phyloP scores from a whole-genome alignment of 1,140 invertebrate genomes.

The Microplitis demolitor region DNA sequence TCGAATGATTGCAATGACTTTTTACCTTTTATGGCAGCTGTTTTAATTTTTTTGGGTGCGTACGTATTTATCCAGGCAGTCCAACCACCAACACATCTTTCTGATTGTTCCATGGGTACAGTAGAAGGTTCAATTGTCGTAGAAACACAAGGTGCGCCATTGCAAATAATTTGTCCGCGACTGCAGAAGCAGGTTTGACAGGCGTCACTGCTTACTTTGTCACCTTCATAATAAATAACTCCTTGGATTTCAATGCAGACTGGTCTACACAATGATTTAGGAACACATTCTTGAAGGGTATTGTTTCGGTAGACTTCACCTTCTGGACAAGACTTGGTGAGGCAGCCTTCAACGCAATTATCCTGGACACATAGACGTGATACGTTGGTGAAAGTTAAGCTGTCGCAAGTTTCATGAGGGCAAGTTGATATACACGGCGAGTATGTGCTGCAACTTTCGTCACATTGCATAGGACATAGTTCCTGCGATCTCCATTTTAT shows the following conservation, averaged over 20 bases:
- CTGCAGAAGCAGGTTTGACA: constrained; percentile 81
- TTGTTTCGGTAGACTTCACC: constrained; percentile 74
- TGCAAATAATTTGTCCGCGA: constrained; percentile 70
- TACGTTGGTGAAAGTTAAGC: constrained; percentile 66
- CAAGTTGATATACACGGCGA: constrained; percentile 82
- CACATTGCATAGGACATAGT: constrained; percentile 88
- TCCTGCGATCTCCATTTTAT: constrained; percentile 82
- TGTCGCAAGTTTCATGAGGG: constrained; percentile 82
- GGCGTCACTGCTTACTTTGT: constrained; percentile 72
- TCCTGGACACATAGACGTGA: constrained; percentile 72
- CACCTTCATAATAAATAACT: constrained; percentile 73
- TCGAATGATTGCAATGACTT: constrained; percentile 51
- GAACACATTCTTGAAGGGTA: constrained; percentile 73
- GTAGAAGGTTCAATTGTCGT: constrained; percentile 42
- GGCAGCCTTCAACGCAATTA: constrained; percentile 80
- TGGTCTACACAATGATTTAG: constrained; percentile 71
- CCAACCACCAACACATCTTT: constrained; percentile 72
- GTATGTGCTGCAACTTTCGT: constrained; percentile 77
- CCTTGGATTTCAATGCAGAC: constrained; percentile 73
- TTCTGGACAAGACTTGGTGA: constrained; percentile 72
- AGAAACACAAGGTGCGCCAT: constrained; percentile 70
- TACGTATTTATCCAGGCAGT: constrained; percentile 75
- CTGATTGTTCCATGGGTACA: constrained; percentile 45
- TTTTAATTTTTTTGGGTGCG: constrained; percentile 52
- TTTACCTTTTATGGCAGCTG: constrained; percentile 31